phyloP scores from a whole-genome alignment of 2,888 invertebrate genomes.

The Branchellion lobata region DNA sequence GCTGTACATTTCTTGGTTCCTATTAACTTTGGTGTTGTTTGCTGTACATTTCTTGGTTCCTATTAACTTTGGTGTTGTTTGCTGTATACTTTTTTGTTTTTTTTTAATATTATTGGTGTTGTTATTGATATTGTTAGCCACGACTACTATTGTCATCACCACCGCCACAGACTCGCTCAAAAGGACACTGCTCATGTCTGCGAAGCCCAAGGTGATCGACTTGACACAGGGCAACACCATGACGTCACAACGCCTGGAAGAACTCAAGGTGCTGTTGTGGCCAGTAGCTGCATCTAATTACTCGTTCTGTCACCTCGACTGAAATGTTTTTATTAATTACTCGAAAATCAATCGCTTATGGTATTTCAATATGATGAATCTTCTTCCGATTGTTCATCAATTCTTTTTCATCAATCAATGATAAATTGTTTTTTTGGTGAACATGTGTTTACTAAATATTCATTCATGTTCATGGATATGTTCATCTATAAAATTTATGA shows the following conservation, averaged over 20 bases:
- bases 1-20: neutral
- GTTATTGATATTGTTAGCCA: no score
- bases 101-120: no score
- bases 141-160: neutral
- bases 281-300: neutral
- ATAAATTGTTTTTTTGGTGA: no score
- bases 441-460: no score
- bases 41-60: neutral
- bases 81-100: no score
- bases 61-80: no score
- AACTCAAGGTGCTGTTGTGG: constrained; percentile 68
- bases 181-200: constrained; percentile 65
- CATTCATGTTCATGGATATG: no score
- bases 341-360: constrained; percentile 68
- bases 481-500: no score
- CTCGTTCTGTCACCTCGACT: no score
- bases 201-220: constrained; percentile 88
- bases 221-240: constrained; percentile 76
- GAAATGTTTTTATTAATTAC: no score
- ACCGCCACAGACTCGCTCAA: constrained; percentile 1
- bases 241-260: constrained; percentile 78
- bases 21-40: neutral
- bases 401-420: no score
- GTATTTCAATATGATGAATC: neutral
- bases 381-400: neutral